Conservation (phyloP, 2,113 vertebrate genomes). For the Erpornis zantholeuca region DNA sequence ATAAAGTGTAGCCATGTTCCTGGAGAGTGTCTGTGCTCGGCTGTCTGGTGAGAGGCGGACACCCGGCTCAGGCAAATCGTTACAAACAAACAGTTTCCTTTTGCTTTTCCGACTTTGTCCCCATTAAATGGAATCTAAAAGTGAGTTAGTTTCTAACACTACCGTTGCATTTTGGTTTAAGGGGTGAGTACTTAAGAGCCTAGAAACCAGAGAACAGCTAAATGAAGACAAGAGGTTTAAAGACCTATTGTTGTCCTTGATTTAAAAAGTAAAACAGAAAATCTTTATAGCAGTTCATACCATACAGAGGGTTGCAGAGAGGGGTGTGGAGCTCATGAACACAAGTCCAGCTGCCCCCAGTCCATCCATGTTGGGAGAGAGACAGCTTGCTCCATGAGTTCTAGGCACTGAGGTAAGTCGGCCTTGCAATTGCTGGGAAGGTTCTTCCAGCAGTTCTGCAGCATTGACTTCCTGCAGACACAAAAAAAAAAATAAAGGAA, state of each 20-base stretch:
- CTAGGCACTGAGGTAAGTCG: too few relatives aligned
- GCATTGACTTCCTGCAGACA: too few relatives aligned
- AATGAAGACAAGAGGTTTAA: background rate
- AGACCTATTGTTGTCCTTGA: background rate
- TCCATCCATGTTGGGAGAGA: too few relatives aligned
- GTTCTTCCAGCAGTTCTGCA: background rate
- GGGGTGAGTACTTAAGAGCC: background rate
- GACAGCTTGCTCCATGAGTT: background rate
- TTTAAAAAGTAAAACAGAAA: background rate
- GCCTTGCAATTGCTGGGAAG: background rate
- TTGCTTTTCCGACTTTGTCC: fast-evolving
- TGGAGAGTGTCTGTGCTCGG: fast-evolving
- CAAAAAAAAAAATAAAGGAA: too few relatives aligned
- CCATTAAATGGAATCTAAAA: background rate
- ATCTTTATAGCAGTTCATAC: background rate
- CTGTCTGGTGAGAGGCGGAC: fast-evolving
- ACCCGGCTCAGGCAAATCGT: fast-evolving
- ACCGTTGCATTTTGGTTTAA: background rate
- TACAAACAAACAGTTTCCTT: background rate
- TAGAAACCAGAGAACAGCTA: background rate
- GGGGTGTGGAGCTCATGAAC: background rate
- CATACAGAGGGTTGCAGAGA: background rate
- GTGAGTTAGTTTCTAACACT: background rate
- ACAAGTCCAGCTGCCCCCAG: background rate
- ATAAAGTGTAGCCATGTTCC: background rate